Percentiles rank a stretch among this genome's conserved stretches.
These are phyloP conservation scores for Salvelinus fontinalis DNA, from an alignment of 2,113 vertebrate species.

Conservation along the genomic window DNA sequence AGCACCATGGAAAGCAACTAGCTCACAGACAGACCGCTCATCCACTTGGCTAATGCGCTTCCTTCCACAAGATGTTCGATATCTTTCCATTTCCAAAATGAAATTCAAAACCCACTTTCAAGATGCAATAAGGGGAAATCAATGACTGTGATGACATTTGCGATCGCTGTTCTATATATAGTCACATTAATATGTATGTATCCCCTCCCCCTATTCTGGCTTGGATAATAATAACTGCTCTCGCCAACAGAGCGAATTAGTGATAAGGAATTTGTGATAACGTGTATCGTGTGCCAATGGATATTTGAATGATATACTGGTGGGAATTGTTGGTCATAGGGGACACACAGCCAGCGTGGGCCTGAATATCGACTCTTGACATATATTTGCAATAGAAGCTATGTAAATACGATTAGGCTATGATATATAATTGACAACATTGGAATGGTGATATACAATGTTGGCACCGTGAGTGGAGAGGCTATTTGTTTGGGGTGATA, in stretches of 20 bases:
- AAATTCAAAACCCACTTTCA: background rate
- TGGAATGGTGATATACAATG: background rate
- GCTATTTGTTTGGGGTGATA: constrained; percentile 24
- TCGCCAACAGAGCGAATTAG: constrained; percentile 39
- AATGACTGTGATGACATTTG: constrained; percentile 52
- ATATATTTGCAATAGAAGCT: constrained; percentile 9
- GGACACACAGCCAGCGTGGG: constrained; percentile 15
- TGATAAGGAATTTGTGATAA: constrained; percentile 26
- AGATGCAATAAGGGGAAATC: constrained; percentile 25
- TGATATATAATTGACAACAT: background rate
- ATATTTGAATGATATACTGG: constrained; percentile 4
- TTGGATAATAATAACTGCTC: constrained; percentile 53
- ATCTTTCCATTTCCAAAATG: constrained; percentile 1
- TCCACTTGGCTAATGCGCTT: background rate
- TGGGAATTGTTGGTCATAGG: background rate
- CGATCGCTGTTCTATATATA: constrained; percentile 70
- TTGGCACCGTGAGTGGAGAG: background rate
- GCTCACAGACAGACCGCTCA: background rate
- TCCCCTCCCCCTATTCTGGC: constrained; percentile 31
- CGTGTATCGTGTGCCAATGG: background rate
- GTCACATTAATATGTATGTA: constrained; percentile 70
- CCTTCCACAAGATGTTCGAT: background rate
- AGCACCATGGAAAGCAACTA: constrained; percentile 71
- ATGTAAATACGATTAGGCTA: background rate
- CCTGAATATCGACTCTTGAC: constrained; percentile 32